phyloP scores from a whole-genome alignment of 2,888 invertebrate genomes.

The Lydus trimaculatus region DNA sequence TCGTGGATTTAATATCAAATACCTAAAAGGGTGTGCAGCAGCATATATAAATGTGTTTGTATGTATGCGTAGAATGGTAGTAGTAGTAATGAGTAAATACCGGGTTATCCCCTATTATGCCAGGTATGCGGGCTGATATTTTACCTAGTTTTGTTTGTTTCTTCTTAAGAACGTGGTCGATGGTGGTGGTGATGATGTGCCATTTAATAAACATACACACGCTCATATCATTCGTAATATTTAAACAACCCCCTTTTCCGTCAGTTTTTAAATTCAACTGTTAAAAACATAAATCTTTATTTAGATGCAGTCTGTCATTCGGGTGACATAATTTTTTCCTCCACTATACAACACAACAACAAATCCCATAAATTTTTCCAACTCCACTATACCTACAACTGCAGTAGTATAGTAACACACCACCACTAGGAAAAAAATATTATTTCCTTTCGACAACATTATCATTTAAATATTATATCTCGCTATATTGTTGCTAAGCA shows the following conservation, averaged over 20 bases:
- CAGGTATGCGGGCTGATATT: conserved; percentile 44
- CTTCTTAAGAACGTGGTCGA: neutral
- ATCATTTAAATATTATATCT: conserved; percentile 30
- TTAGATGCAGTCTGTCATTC: neutral
- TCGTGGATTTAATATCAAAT: conserved; percentile 45
- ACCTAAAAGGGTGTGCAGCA: conserved; percentile 15
- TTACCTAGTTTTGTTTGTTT: conserved; percentile 15
- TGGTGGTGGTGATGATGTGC: neutral
- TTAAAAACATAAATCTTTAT: conserved; percentile 1
- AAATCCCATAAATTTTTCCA: neutral
- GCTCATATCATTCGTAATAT: neutral
- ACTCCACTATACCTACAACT: neutral
- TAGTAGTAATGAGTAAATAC: conserved; percentile 50
- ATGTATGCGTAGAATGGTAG: conserved; percentile 42
- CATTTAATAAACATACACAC: neutral
- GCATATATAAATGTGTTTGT: conserved; percentile 23
- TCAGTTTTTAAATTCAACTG: neutral
- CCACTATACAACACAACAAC: neutral
- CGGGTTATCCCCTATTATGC: conserved; percentile 43
- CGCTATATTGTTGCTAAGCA: conserved; percentile 12
- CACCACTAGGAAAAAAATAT: conserved; percentile 17
- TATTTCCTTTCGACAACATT: conserved; percentile 25
- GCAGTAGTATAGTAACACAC: neutral
- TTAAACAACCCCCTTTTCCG: neutral
- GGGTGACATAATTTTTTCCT: neutral